A percentile compares a stretch with the other conserved stretches of the same genome.
phyloP scores from a whole-genome alignment of 2,113 vertebrate genomes.

The Chrysochloris asiatica region DNA sequence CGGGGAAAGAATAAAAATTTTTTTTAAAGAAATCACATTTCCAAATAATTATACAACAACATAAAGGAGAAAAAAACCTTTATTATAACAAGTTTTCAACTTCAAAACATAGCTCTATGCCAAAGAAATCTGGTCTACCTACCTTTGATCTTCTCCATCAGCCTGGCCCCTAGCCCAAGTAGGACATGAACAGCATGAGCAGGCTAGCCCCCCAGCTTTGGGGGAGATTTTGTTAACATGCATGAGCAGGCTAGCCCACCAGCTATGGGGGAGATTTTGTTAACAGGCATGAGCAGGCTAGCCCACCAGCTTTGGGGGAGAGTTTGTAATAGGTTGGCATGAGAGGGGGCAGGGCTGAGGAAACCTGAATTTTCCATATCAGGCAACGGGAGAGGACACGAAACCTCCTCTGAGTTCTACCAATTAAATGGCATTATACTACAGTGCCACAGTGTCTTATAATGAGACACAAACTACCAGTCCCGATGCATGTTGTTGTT shows the following conservation, averaged over 20 bases:
- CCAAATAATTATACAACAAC: not conserved
- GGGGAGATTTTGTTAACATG: no score
- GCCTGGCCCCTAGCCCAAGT: not conserved
- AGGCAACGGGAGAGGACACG: not conserved
- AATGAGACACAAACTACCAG: no score
- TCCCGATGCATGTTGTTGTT: no score
- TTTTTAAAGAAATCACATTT: not conserved
- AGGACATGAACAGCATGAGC: not conserved
- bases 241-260: no score
- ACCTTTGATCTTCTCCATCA: not conserved
- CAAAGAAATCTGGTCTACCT: not conserved
- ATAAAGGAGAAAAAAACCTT: not conserved
- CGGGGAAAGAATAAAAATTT: no score
- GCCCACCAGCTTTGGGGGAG: not conserved
- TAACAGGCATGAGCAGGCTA: no score
- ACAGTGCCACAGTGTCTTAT: not conserved
- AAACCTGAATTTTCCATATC: not conserved
- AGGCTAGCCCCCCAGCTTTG: no score
- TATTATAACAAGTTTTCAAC: not conserved
- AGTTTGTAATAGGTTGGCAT: not conserved
- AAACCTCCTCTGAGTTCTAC: constrained; percentile 5
- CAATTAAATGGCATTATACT: constrained; percentile 8
- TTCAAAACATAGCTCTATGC: not conserved
- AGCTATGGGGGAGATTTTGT: no score
- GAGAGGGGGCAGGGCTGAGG: not conserved